Percentiles rank a stretch among this genome's conserved stretches.
phyloP scores from a whole-genome alignment of 2,888 invertebrate genomes.

The Tenthredo distinguenda region DNA sequence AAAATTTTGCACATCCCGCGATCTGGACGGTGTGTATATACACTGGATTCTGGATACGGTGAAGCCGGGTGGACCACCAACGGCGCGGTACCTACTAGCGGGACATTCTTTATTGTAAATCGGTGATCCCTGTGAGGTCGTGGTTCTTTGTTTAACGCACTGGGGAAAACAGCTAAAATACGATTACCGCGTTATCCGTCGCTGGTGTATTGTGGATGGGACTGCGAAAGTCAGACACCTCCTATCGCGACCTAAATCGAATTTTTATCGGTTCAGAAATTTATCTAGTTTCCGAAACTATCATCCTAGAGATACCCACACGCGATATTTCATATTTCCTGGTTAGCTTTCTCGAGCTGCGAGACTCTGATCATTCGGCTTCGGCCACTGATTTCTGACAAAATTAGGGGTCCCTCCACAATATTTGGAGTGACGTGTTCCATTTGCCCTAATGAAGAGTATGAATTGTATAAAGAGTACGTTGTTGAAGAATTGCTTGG shows the following conservation, averaged over 20 bases:
- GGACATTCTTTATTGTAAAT: slow-evolving; percentile 56
- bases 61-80: slow-evolving; percentile 8
- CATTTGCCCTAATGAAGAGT: too few species aligned
- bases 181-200: slow-evolving; percentile 14
- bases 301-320: not conserved
- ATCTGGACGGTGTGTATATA: not conserved
- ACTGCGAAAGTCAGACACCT: slow-evolving; percentile 1
- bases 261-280: not conserved
- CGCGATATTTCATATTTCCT: not conserved
- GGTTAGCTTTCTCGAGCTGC: too few species aligned
- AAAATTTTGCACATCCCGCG: slow-evolving; percentile 16
- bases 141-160: slow-evolving; percentile 47
- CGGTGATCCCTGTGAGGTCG: slow-evolving; percentile 50
- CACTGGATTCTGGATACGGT: slow-evolving; percentile 5
- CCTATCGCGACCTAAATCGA: not conserved
- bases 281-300: not conserved
- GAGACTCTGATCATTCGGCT: too few species aligned
- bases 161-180: slow-evolving; percentile 33
- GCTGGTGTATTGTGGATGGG: not conserved
- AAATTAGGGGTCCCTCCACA: not conserved
- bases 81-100: slow-evolving; percentile 38
- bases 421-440: not conserved
- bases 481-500: too few species aligned
- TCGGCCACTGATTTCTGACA: not conserved
- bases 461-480: too few species aligned